Conservation (phyloP, 2,113 vertebrate genomes). For the Cyprinodon brontotheroides region DNA sequence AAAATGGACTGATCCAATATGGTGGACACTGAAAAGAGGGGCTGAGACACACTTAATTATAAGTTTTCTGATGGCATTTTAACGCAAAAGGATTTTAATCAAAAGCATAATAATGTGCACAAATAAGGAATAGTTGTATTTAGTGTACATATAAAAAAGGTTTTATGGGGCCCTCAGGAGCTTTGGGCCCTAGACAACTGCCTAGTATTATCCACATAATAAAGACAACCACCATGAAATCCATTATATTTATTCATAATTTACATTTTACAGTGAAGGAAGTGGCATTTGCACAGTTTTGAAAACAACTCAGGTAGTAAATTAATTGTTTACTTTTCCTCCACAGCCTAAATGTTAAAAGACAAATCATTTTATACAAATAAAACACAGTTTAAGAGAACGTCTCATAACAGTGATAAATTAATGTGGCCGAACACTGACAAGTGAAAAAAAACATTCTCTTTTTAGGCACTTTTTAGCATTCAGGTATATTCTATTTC, state of each 20-base stretch:
- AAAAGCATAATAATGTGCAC: no score
- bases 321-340: background rate
- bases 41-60: no score
- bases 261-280: slow-evolving; percentile 8
- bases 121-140: no score
- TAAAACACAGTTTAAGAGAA: slow-evolving; percentile 43
- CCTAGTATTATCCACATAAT: no score
- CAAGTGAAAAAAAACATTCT: slow-evolving; percentile 10
- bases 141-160: no score
- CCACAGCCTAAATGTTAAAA: background rate
- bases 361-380: slow-evolving; percentile 8
- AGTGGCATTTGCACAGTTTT: slow-evolving; percentile 12
- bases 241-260: slow-evolving; percentile 40
- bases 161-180: no score
- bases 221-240: background rate
- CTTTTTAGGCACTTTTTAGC: slow-evolving; percentile 57
- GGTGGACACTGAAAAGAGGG: no score
- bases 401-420: slow-evolving; percentile 5
- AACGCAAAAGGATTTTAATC: no score
- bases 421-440: slow-evolving; percentile 1
- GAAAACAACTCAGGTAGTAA: slow-evolving; percentile 17
- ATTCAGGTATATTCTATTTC: slow-evolving; percentile 30
- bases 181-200: no score
- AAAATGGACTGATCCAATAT: no score
- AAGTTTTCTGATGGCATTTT: no score